A percentile compares a stretch with the other conserved stretches of the same genome.
phyloP scores from a whole-genome alignment of 2,888 invertebrate genomes.

The Drosophila macrospina region DNA sequence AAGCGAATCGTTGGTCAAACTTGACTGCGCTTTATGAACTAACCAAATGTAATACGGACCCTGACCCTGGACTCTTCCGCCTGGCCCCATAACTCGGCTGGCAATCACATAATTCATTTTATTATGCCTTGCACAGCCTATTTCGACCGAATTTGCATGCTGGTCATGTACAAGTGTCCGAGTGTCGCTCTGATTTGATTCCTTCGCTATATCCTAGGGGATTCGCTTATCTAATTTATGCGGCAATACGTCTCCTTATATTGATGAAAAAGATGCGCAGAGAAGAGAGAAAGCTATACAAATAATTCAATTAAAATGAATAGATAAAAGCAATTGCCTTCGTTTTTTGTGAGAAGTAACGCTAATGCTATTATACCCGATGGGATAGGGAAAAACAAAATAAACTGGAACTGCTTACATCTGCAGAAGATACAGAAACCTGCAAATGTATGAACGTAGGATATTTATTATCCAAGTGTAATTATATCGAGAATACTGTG shows the following conservation, averaged over 20 bases:
- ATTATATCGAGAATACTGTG: no score
- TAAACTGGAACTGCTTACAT: no score
- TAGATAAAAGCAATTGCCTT: conserved; percentile 22
- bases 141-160: conserved; percentile 56
- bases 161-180: conserved; percentile 42
- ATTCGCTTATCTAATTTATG: conserved; percentile 67
- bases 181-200: conserved; percentile 67
- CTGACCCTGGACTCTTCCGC: conserved; percentile 15
- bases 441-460: no score
- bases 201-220: conserved; percentile 36
- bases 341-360: conserved; percentile 1
- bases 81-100: background rate
- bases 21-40: conserved; percentile 68
- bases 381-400: no score
- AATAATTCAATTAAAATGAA: conserved; percentile 75
- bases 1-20: conserved; percentile 63
- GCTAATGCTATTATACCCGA: no score
- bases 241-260: conserved; percentile 37
- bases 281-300: conserved; percentile 41
- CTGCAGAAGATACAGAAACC: no score
- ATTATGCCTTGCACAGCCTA: conserved; percentile 52
- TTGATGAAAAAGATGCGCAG: conserved; percentile 51
- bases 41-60: conserved; percentile 58
- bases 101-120: conserved; percentile 71
- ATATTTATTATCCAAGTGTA: no score